Evolutionary conservation across 2,113 vertebrate species (phyloP).

Genomic region (Aythya baeri): DNA sequence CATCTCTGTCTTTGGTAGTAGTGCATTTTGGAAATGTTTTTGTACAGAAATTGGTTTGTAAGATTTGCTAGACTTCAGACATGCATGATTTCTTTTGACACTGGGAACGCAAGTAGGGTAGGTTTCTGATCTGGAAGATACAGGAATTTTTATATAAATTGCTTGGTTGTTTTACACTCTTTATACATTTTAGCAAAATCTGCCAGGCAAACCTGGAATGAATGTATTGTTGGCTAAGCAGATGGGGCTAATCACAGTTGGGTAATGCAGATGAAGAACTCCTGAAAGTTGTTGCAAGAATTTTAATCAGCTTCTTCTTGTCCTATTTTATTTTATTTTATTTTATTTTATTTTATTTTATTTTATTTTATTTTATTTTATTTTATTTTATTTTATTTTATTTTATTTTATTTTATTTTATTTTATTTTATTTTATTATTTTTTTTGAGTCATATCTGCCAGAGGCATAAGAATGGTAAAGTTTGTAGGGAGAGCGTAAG

Average conservation of each 20-base stretch:
- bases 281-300: neutral
- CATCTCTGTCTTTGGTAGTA: neutral
- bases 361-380: too few species aligned
- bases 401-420: neutral
- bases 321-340: neutral
- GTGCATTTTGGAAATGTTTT: neutral
- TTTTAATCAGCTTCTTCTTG: neutral
- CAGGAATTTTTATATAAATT: neutral
- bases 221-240: neutral
- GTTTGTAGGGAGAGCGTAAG: neutral
- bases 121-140: neutral
- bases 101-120: neutral
- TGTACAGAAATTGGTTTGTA: neutral
- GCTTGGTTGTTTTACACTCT: neutral
- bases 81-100: neutral
- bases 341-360: neutral
- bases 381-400: neutral
- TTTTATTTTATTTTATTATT: too few species aligned
- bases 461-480: neutral
- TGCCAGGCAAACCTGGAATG: neutral
- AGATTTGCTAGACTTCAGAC: neutral
- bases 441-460: neutral
- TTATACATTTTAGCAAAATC: neutral
- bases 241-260: neutral
- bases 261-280: neutral